Evolutionary conservation across 2,888 invertebrate species (phyloP).

Genomic region (Meiosimyza decipiens): DNA sequence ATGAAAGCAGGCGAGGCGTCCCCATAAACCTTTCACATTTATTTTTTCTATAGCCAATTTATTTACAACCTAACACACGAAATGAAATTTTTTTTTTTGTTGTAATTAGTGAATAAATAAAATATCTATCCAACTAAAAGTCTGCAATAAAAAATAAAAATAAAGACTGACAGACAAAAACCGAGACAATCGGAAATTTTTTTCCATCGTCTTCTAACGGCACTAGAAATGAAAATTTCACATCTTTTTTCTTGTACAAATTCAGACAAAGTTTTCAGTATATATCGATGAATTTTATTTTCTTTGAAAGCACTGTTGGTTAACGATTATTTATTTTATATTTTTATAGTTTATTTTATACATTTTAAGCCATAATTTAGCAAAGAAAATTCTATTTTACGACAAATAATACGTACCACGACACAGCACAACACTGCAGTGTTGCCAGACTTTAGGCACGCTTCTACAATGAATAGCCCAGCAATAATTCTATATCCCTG

Average conservation of each 20-base stretch:
- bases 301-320: too few relatives aligned
- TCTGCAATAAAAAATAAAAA: constrained; percentile 19
- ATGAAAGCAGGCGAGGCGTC: too few relatives aligned
- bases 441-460: too few relatives aligned
- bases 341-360: constrained; percentile 9
- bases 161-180: constrained; percentile 3
- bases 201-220: constrained; percentile 34
- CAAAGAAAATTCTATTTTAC: constrained; percentile 10
- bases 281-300: too few relatives aligned
- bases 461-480: too few relatives aligned
- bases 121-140: constrained; percentile 31
- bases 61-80: too few relatives aligned
- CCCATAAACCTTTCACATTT: too few relatives aligned
- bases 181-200: constrained; percentile 27
- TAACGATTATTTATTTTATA: neutral
- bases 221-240: constrained; percentile 30
- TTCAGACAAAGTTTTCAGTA: too few relatives aligned
- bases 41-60: too few relatives aligned
- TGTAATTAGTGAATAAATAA: neutral
- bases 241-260: too few relatives aligned
- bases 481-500: too few relatives aligned
- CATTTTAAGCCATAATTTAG: constrained; percentile 8
- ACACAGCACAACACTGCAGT: constrained; percentile 89
- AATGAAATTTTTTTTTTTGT: too few relatives aligned
- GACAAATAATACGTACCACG: constrained; percentile 80